phyloP scores from a whole-genome alignment of 1,140 invertebrate species.

The Drosophila insularis region DNA sequence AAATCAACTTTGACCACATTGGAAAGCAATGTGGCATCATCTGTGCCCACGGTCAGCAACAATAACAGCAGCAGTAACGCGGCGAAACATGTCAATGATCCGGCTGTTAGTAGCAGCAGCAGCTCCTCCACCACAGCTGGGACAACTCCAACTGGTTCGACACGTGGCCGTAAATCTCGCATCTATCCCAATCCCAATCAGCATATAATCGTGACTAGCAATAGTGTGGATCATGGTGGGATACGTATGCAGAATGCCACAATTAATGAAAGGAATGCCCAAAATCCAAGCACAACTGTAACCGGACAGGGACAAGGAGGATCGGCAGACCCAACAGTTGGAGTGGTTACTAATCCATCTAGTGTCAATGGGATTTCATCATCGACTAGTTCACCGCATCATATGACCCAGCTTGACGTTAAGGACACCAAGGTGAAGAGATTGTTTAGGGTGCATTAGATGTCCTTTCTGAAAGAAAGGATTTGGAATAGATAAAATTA shows the following conservation, averaged over 20 bases:
- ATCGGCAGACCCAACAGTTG: not conserved
- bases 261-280: slow-evolving; percentile 58
- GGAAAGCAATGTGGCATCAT: slow-evolving; percentile 37
- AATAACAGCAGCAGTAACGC: slow-evolving; percentile 43
- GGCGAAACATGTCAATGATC: slow-evolving; percentile 62
- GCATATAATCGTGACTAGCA: slow-evolving; percentile 78
- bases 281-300: slow-evolving; percentile 16
- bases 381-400: slow-evolving; percentile 79
- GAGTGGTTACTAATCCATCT: slow-evolving; percentile 12
- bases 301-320: slow-evolving; percentile 3
- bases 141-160: slow-evolving; percentile 61
- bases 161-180: slow-evolving; percentile 73
- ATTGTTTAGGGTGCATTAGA: not conserved
- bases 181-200: slow-evolving; percentile 80
- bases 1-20: slow-evolving; percentile 49
- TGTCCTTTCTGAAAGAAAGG: no score
- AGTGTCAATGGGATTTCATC: slow-evolving; percentile 67
- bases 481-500: no score
- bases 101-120: slow-evolving; percentile 70
- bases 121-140: slow-evolving; percentile 24
- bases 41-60: slow-evolving; percentile 50
- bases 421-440: slow-evolving; percentile 77
- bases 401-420: slow-evolving; percentile 67
- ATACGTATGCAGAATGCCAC: slow-evolving; percentile 74
- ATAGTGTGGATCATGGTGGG: slow-evolving; percentile 77